phyloP scores from a whole-genome alignment of 2,888 invertebrate genomes.

The Drosophila paranaensis region DNA sequence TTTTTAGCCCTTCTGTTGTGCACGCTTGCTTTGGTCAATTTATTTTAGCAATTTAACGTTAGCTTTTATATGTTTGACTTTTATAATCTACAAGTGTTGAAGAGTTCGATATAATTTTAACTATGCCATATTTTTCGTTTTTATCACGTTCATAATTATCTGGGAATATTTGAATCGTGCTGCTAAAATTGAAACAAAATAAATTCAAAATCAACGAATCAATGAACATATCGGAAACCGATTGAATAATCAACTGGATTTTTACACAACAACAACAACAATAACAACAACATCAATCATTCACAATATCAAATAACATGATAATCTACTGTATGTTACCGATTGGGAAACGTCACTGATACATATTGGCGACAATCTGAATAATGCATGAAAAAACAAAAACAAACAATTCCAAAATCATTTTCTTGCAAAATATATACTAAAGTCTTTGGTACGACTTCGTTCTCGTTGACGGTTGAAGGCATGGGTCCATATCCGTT shows the following conservation, averaged over 20 bases:
- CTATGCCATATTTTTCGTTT: constrained; percentile 66
- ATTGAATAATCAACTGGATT: constrained; percentile 61
- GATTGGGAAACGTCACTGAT: constrained; percentile 48
- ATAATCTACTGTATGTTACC: constrained; percentile 63
- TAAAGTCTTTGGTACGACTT: constrained; percentile 85
- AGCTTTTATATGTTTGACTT: constrained; percentile 7
- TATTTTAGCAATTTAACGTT: constrained; percentile 2
- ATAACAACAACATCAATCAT: constrained; percentile 47
- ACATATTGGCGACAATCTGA: constrained; percentile 51
- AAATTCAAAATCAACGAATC: constrained; percentile 58
- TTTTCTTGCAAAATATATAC: constrained; percentile 57
- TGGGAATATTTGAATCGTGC: constrained; percentile 54
- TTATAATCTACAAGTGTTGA: constrained; percentile 25
- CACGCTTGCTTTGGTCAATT: constrained; percentile 11
- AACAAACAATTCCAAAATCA: constrained; percentile 41
- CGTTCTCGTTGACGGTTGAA: constrained; percentile 85
- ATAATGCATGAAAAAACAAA: constrained; percentile 50
- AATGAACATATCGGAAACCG: constrained; percentile 53
- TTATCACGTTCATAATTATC: constrained; percentile 41
- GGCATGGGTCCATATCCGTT: constrained; percentile 85
- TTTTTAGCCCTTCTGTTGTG: neutral
- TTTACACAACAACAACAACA: constrained; percentile 53
- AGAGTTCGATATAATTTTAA: constrained; percentile 51
- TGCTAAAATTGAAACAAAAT: constrained; percentile 41
- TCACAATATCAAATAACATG: constrained; percentile 34